A percentile compares a stretch with the other conserved stretches of the same genome.
These are phyloP conservation scores for Phyllostomus hastatus DNA, from an alignment of 2,113 vertebrate species.

Conservation along the genomic window DNA sequence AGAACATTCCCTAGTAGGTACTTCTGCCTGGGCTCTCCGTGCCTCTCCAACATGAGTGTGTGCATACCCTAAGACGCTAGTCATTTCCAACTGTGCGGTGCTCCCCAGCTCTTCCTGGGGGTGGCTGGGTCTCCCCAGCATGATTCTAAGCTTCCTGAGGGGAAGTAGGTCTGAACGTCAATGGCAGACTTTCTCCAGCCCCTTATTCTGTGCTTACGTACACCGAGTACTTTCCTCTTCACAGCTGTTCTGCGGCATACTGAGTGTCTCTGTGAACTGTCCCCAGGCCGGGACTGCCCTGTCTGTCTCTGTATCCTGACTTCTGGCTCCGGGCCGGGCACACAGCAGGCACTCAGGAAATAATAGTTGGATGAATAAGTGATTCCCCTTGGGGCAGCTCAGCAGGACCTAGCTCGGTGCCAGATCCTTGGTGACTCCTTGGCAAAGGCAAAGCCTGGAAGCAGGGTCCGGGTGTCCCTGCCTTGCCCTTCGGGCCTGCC, in stretches of 20 bases:
- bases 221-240: accelerated
- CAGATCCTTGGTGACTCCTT: background rate
- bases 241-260: background rate
- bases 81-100: background rate
- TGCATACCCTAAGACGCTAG: background rate
- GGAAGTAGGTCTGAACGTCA: background rate
- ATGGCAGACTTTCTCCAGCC: background rate
- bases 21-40: background rate
- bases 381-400: background rate
- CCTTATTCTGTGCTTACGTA: background rate
- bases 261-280: background rate
- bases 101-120: background rate
- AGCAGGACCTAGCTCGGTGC: background rate
- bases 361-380: background rate
- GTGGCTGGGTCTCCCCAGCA: background rate
- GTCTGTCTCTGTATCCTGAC: background rate
- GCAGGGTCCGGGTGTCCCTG: background rate
- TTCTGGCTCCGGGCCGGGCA: background rate
- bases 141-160: background rate
- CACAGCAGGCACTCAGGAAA: background rate
- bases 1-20: background rate
- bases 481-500: background rate
- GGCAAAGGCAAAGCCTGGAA: background rate
- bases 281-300: background rate
- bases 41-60: accelerated